Base-by-base conservation (phyloP, 1,140 invertebrate species). In the Rhagoletis zephyria region DNA sequence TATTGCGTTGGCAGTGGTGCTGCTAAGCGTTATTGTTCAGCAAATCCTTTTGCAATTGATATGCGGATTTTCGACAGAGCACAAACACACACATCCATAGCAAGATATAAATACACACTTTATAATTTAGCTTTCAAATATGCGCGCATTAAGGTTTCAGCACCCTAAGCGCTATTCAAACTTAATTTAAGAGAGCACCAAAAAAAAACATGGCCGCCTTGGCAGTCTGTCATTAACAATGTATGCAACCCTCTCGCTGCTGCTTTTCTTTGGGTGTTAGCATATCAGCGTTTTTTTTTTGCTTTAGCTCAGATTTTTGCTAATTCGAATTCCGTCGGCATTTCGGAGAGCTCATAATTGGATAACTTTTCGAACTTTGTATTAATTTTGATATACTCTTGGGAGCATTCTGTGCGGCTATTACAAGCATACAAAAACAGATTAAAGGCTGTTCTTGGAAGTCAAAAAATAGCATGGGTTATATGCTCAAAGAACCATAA, bases 271-370 rank as follows among this genome's bases (percentile, higher is more conserved):
- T 74, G 42, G 14, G 7, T 19, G 1, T n/a, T n/a, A 14, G 70
- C 14, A 51, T n/a, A 48, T 6, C 14, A n/a, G 16, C 64, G 10
- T 14, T 16, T 6, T 74, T 2, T 74, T 10, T 42, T 45, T 42
- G 14, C 67, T 14, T 16, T 5, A 16, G 1, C 7, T 48, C 40
- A 3, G 4, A 48, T 4, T 63, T 63, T 14, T n/a, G 1, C 2
- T 48, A 12, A 0, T 4, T 14, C 14, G 16, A 48, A 40, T 74
- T 48, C 70, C 70, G 70, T 51, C 70, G 45, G 70, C 70, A 74
- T 48, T 74, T 5, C 10, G n/a, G 7, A 30, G 70, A 74, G 70
- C 70, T 74, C 70, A n/a, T 74, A 74, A 74, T 74, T 74, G 70
- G 70, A 74, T 74, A 74, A 74, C 1, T 74, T 5, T n/a, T 74